Evolutionary conservation across 2,888 invertebrate species (phyloP).

Genomic region (Campoplex capitator): DNA sequence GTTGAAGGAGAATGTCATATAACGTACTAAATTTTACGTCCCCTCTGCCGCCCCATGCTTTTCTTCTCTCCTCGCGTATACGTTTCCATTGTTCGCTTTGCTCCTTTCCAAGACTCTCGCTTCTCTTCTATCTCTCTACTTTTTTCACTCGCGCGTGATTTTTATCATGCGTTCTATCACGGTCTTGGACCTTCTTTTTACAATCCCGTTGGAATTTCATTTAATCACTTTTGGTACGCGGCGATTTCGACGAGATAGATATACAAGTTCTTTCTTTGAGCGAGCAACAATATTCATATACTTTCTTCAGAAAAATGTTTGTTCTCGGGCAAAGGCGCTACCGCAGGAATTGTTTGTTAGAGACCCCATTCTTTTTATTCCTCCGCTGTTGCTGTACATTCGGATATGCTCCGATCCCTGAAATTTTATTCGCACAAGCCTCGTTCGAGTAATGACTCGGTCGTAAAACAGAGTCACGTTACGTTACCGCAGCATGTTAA

Average conservation of each 20-base stretch:
- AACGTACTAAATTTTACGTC: slow-evolving; percentile 1
- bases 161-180: background rate
- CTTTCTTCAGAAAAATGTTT: too few relatives aligned
- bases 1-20: slow-evolving; percentile 54
- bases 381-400: too few relatives aligned
- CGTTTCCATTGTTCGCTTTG: background rate
- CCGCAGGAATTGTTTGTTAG: too few relatives aligned
- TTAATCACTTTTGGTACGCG: background rate
- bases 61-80: background rate
- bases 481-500: too few relatives aligned
- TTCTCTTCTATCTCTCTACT: background rate
- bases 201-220: slow-evolving; percentile 5
- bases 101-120: slow-evolving; percentile 8
- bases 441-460: too few relatives aligned
- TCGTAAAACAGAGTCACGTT: too few relatives aligned
- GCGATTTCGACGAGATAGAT: slow-evolving; percentile 4
- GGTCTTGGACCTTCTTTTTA: background rate
- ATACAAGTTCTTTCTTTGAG: background rate
- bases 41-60: background rate
- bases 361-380: too few relatives aligned
- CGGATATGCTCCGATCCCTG: too few relatives aligned
- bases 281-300: too few relatives aligned
- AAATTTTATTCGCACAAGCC: too few relatives aligned
- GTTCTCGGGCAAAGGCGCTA: too few relatives aligned
- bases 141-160: background rate